Evolutionary conservation across 2,888 invertebrate species (phyloP).

Genomic region (Sphaerophoria taeniata): DNA sequence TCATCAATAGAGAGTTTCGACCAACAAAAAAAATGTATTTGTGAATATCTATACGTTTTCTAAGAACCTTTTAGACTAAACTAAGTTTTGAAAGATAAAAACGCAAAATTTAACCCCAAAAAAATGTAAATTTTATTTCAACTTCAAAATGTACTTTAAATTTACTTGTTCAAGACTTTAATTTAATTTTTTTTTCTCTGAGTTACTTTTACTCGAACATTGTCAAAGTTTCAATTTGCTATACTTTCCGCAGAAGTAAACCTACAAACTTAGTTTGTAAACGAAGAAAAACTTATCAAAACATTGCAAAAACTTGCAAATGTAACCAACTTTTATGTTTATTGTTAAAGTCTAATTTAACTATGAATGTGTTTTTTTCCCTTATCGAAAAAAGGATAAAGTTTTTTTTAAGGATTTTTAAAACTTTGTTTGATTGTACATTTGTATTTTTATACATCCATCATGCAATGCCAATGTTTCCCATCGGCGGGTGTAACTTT

Average conservation of each 20-base stretch:
- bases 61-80: too few species aligned
- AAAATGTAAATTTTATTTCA: too few species aligned
- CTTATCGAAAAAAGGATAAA: not conserved
- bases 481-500: not conserved
- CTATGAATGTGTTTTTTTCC: not conserved
- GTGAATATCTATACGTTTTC: too few species aligned
- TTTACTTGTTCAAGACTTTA: too few species aligned
- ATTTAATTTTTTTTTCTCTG: too few species aligned
- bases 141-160: too few species aligned
- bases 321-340: slow-evolving; percentile 10
- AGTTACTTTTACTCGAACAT: not conserved
- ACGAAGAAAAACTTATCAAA: not conserved
- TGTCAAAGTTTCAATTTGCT: not conserved
- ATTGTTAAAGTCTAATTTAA: slow-evolving; percentile 7
- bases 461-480: slow-evolving; percentile 1
- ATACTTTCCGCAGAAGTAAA: not conserved
- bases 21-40: too few species aligned
- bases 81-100: too few species aligned
- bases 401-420: not conserved
- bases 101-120: too few species aligned
- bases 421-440: slow-evolving; percentile 6
- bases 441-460: not conserved
- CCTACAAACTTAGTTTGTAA: not conserved
- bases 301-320: not conserved
- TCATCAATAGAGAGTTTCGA: too few species aligned